Evolutionary conservation across 1,140 invertebrate genomes (phyloP), one percentile per base, ranked within the genome.

Genomic region (Sesamia nonagrioides): DNA sequence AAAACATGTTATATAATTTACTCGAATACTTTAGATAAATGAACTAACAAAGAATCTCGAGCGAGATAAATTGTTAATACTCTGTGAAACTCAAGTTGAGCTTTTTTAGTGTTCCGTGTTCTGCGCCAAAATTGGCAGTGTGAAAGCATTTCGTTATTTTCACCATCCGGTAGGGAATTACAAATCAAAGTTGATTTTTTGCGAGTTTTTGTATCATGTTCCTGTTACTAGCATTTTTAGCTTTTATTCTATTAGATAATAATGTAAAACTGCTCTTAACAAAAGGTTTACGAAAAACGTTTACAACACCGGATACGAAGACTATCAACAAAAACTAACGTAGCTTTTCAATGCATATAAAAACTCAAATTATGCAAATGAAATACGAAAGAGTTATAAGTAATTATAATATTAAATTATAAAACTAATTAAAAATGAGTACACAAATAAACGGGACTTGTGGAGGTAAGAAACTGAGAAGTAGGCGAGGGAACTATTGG

Each of bases 291-390:
- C 54, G 13, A 60, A 15, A 60, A 60, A 1, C 11, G 4, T 50
- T 50, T n/a, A 5, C 13, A 50, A 5, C 45, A 50, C 15, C 45
- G 13, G 45, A 45, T 50, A 50, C 15, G 13, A 60, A 35, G 1
- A 35, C 27, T 35, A 60, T 50, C 27, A 15, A 33, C 5, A 60
- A 60, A 56, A 60, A 11, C 6, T 60, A 15, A 33, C 56, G 13
- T 15, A 6, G 0, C 33, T 13, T 33, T 60, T 60, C 56, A 15
- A 60, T 35, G 27, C 56, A 35, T 60, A 60, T 35, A 35, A 60
- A 60, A 60, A 60, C 56, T 35, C 56, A 21, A 60, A 60, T 60
- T 60, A 60, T 60, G 56, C 56, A 60, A 60, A 60, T 60, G 56
- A 35, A 15, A 63, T n/a, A 15, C 7, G 17, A 17, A 56, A 18